A percentile compares a stretch with the other conserved stretches of the same genome.
phyloP scores from a whole-genome alignment of 2,113 vertebrate species.

The Nyctereutes procyonoides region DNA sequence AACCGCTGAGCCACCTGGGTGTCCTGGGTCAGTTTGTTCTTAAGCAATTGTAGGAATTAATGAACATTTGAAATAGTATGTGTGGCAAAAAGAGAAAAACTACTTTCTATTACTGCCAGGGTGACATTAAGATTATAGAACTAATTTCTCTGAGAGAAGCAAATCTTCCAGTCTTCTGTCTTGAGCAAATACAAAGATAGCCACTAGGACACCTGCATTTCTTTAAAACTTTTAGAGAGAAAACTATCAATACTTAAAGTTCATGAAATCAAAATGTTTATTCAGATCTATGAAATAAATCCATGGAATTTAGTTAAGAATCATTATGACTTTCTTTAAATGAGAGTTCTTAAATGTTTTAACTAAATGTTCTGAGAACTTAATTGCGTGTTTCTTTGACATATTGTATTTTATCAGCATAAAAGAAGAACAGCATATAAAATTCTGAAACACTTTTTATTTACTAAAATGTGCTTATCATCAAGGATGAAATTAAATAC shows the following conservation, averaged over 20 bases:
- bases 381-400: constrained; percentile 1
- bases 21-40: not conserved
- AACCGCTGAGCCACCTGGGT: no score
- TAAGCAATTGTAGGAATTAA: constrained; percentile 29
- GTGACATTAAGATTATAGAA: not conserved
- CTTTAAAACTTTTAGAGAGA: constrained; percentile 13
- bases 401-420: not conserved
- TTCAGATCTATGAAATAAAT: not conserved
- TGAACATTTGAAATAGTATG: not conserved
- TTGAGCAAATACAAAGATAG: constrained; percentile 21
- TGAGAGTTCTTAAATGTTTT: not conserved
- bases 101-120: constrained; percentile 12
- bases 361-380: not conserved
- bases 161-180: not conserved
- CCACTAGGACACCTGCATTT: not conserved
- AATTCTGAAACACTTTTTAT: not conserved
- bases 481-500: not conserved
- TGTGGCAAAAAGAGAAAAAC: constrained; percentile 41
- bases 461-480: not conserved
- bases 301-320: not conserved
- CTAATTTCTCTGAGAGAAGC: not conserved
- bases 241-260: not conserved
- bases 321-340: not conserved
- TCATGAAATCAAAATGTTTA: not conserved
- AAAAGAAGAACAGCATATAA: not conserved